These are phyloP conservation scores for Harmothoe impar DNA, from an alignment of 2,888 invertebrate genomes.

Conservation along the genomic window DNA sequence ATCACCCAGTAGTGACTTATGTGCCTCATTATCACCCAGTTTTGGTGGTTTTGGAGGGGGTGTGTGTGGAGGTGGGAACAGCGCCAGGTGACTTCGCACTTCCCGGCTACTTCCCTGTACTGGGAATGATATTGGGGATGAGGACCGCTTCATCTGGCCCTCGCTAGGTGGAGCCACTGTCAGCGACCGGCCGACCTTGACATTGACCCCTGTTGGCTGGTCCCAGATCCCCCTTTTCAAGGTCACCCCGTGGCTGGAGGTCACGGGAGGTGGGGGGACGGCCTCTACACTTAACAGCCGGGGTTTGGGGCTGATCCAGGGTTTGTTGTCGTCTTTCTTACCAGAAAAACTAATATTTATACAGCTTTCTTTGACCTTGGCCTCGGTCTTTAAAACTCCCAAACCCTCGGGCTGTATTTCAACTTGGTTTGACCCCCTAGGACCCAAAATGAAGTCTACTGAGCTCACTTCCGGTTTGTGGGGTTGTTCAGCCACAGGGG, in stretches of 20 bases:
- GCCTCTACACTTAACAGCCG: neutral
- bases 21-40: neutral
- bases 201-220: neutral
- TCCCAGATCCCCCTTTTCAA: neutral
- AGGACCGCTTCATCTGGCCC: neutral
- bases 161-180: neutral
- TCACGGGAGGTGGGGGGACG: neutral
- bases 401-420: neutral
- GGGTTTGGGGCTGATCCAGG: neutral
- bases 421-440: slow-evolving; percentile 19
- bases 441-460: slow-evolving; percentile 7
- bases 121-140: neutral
- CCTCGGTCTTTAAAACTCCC: neutral
- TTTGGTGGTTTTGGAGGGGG: neutral
- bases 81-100: neutral
- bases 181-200: neutral
- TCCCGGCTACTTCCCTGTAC: neutral
- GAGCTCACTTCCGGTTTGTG: slow-evolving; percentile 41
- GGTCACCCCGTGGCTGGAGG: neutral
- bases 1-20: no score
- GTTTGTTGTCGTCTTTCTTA: neutral
- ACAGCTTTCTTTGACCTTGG: neutral
- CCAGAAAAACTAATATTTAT: neutral
- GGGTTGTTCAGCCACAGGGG: neutral
- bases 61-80: neutral